phyloP scores from a whole-genome alignment of 2,888 invertebrate species.

The Biston stratarius region DNA sequence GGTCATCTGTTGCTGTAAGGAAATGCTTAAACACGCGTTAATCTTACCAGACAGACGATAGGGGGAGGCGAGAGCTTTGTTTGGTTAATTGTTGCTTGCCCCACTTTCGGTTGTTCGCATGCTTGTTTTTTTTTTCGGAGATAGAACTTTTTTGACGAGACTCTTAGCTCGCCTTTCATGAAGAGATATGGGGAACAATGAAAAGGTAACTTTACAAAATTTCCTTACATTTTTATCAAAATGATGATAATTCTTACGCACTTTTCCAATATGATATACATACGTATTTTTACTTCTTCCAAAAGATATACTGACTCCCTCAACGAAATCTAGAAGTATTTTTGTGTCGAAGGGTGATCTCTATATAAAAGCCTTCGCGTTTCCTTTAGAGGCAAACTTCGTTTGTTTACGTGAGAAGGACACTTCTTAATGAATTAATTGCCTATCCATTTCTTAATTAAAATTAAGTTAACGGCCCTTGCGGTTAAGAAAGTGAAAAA shows the following conservation, averaged over 20 bases:
- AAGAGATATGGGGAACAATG: slow-evolving; percentile 9
- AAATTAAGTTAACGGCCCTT: slow-evolving; percentile 48
- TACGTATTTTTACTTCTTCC: background rate
- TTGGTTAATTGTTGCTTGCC: slow-evolving; percentile 56
- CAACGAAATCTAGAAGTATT: background rate
- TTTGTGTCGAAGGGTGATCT: background rate
- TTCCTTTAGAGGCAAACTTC: slow-evolving; percentile 21
- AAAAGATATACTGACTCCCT: background rate
- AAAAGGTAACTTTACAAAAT: background rate
- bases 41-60: slow-evolving; percentile 65
- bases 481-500: slow-evolving; percentile 3
- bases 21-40: slow-evolving; percentile 74
- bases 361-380: slow-evolving; percentile 10
- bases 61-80: slow-evolving; percentile 54
- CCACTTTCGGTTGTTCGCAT: slow-evolving; percentile 38
- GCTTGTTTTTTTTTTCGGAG: slow-evolving; percentile 26
- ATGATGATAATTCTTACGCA: background rate
- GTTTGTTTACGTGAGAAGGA: slow-evolving; percentile 57
- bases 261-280: background rate
- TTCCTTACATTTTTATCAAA: background rate
- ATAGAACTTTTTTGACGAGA: slow-evolving; percentile 18
- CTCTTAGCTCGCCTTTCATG: slow-evolving; percentile 6
- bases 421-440: slow-evolving; percentile 64
- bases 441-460: slow-evolving; percentile 64
- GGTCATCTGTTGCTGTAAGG: slow-evolving; percentile 79